Percentiles rank a stretch among this genome's conserved stretches.
Conservation (phyloP, 2,888 invertebrate species). For the Saturnia japonica region DNA sequence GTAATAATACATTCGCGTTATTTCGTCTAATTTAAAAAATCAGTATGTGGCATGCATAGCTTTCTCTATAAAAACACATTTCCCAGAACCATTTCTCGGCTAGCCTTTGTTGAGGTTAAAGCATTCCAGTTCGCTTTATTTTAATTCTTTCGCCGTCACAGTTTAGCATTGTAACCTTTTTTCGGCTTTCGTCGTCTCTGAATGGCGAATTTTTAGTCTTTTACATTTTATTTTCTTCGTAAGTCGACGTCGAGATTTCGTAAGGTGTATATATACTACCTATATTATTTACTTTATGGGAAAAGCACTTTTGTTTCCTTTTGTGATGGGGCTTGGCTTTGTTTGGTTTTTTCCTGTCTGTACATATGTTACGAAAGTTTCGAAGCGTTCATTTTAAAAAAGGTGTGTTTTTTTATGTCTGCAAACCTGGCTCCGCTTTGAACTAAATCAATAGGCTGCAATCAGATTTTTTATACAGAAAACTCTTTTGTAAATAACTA, state of each 20-base stretch:
- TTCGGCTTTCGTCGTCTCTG: constrained; percentile 30
- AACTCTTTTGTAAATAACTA: neutral
- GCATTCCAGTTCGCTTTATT: constrained; percentile 51
- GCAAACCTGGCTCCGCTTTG: neutral
- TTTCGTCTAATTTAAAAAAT: constrained; percentile 5
- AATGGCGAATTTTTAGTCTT: constrained; percentile 1
- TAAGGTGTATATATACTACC: neutral
- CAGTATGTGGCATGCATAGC: neutral
- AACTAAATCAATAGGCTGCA: neutral
- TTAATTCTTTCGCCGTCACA: constrained; percentile 59
- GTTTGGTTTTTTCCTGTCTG: constrained; percentile 18
- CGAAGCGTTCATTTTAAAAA: constrained; percentile 12
- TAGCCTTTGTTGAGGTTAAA: constrained; percentile 41
- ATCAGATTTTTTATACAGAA: neutral
- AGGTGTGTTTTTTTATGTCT: neutral
- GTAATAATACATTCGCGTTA: neutral
- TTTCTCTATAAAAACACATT: constrained; percentile 32
- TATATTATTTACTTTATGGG: constrained; percentile 16
- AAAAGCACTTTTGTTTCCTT: constrained; percentile 17
- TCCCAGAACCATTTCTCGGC: constrained; percentile 53
- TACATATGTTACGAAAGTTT: constrained; percentile 19
- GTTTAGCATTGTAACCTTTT: constrained; percentile 59
- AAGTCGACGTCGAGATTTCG: constrained; percentile 18
- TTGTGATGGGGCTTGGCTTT: constrained; percentile 13
- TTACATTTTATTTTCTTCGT: constrained; percentile 14